Evolutionary conservation across 2,797 vertebrate species (phyloP), one percentile per base, ranked within the genome.

Genomic region (Phataginus tricuspis): DNA sequence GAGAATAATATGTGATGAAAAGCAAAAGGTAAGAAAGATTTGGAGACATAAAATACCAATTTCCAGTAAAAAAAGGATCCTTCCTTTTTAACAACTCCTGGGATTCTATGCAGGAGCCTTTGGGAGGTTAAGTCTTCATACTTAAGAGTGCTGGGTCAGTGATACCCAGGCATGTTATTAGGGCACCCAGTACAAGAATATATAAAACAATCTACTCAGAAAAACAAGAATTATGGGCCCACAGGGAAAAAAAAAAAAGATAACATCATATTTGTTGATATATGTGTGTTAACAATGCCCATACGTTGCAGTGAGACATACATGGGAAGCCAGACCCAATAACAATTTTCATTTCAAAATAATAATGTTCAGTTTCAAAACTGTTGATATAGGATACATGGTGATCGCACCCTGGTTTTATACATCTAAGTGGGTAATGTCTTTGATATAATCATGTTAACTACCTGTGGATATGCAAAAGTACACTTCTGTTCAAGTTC

Each of bases 311-410:
- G 57, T 34, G 89, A 91, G 21, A 80, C 7, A 29, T 21, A 3
- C n/a, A 91, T 29, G 2, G 61, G 25, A 89, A 93, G 75, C 16
- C 29, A 31, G 29, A 86, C 8, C 61, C 23, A 94, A 90, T 23
- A 61, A 55, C 0, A 92, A 45, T 53, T 82, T 57, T 55, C 79
- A 18, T 90, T 96, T 80, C 37, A 91, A 95, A 90, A 83, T 78
- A 89, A 55, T 59, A 51, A 86, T 13, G 23, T 74, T 79, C 18
- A 34, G 6, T 63, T 86, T 51, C 66, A 90, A 93, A 95, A 55
- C 2, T 84, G 59, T 29, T 79, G 37, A 95, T 92, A 91, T 75
- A 10, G 55, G 11, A 55, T 64, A 75, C 2, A 0, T 18, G 14
- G 31, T 63, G 29, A 90, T 88, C 57, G 23, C 80, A 87, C 8